These are phyloP conservation scores for Rhynchotus rufescens DNA, from an alignment of 2,797 vertebrate species.

Conservation along the genomic window DNA sequence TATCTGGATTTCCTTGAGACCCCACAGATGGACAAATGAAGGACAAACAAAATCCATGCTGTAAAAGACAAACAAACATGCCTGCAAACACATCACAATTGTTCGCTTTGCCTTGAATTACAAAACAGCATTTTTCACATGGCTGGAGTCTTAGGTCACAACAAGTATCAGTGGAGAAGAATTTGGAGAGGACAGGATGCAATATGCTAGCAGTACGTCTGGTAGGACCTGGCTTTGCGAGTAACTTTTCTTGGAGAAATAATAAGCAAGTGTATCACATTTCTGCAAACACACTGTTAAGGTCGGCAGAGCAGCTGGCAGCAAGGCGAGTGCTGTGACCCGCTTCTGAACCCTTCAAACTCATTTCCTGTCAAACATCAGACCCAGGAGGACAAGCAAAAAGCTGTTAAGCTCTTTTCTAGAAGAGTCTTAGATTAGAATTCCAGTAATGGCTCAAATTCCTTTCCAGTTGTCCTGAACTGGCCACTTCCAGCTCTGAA, in stretches of 20 bases:
- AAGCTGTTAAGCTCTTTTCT: slow-evolving; percentile 74
- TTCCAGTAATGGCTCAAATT: slow-evolving; percentile 84
- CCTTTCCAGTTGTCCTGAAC: slow-evolving; percentile 77
- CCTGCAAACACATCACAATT: slow-evolving; percentile 56
- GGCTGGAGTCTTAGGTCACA: slow-evolving; percentile 68
- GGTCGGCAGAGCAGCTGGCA: slow-evolving; percentile 84
- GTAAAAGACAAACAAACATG: slow-evolving; percentile 67
- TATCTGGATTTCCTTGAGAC: slow-evolving; percentile 42
- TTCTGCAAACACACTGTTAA: slow-evolving; percentile 82
- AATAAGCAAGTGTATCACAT: slow-evolving; percentile 79
- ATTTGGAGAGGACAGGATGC: slow-evolving; percentile 65
- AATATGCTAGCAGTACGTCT: slow-evolving; percentile 53
- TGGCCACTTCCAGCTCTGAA: slow-evolving; percentile 48
- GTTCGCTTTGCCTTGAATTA: slow-evolving; percentile 65
- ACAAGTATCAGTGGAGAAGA: slow-evolving; percentile 69
- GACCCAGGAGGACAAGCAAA: slow-evolving; percentile 79
- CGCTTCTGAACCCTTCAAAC: slow-evolving; percentile 77
- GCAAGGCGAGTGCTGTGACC: slow-evolving; percentile 76
- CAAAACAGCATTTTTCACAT: slow-evolving; percentile 70
- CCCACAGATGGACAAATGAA: slow-evolving; percentile 32
- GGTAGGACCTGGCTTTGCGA: slow-evolving; percentile 65
- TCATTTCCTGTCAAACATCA: slow-evolving; percentile 84
- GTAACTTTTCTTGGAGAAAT: slow-evolving; percentile 71
- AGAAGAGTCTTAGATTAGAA: slow-evolving; percentile 81
- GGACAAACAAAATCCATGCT: slow-evolving; percentile 63